A percentile compares a stretch with the other conserved stretches of the same genome.
Evolutionary conservation across 2,113 vertebrate species (phyloP).

Genomic region (Saguinus midas): DNA sequence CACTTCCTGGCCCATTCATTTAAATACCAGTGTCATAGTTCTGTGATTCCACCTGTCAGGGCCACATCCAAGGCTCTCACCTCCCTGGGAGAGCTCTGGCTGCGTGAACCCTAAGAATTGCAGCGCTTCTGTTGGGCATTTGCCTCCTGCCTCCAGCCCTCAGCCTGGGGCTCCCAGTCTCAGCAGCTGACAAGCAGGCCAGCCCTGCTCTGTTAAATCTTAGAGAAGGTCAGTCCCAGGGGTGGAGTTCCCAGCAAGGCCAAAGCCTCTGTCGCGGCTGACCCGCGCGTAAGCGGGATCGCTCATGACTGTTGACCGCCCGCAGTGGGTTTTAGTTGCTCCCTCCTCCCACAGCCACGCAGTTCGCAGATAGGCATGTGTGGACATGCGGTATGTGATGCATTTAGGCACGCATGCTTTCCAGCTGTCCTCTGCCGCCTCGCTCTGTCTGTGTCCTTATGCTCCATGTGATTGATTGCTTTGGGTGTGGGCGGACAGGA

Average conservation of each 20-base stretch:
- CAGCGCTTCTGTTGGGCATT: neutral
- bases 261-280: neutral
- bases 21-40: neutral
- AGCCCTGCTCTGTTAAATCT: neutral
- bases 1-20: slow-evolving; percentile 2
- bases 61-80: neutral
- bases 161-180: neutral
- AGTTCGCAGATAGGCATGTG: neutral
- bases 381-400: neutral
- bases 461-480: slow-evolving; percentile 20
- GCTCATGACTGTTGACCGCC: neutral
- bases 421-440: neutral
- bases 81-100: neutral
- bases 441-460: neutral
- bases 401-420: slow-evolving; percentile 60
- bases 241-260: neutral
- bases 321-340: neutral
- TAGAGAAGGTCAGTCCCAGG: neutral
- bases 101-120: neutral
- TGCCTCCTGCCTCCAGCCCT: neutral
- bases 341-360: neutral
- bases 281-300: neutral
- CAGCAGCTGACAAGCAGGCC: neutral
- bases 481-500: slow-evolving; percentile 59
- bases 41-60: neutral